Conservation (phyloP, 2,888 invertebrate genomes). For the Corbicula japonica region DNA sequence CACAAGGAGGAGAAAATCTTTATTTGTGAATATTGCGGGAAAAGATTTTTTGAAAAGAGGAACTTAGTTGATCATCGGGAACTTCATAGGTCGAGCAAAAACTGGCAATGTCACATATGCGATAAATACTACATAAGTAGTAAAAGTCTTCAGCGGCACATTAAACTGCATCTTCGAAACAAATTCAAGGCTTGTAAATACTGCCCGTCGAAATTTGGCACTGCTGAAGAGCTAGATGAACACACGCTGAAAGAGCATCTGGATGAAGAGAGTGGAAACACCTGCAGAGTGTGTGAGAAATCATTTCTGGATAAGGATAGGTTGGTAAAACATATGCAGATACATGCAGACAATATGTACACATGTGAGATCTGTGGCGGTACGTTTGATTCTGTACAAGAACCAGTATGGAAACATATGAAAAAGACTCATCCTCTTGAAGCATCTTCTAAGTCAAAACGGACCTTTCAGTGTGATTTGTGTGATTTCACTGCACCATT, state of each 20-base stretch:
- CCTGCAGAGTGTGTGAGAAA: conserved; percentile 44
- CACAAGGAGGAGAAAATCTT: conserved; percentile 56
- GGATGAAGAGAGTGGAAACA: conserved; percentile 18
- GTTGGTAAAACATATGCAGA: conserved; percentile 51
- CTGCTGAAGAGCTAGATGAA: conserved; percentile 34
- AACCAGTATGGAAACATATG: conserved; percentile 56
- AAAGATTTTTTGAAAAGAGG: conserved; percentile 60
- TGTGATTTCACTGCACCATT: conserved; percentile 49
- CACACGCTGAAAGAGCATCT: conserved; percentile 45
- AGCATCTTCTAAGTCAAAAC: conserved; percentile 22
- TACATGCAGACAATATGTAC: conserved; percentile 45
- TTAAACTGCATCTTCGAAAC: conserved; percentile 50
- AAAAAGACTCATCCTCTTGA: conserved; percentile 51
- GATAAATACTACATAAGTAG: conserved; percentile 48
- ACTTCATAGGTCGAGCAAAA: conserved; percentile 39
- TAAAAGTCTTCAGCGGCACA: conserved; percentile 57
- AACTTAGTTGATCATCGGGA: conserved; percentile 57
- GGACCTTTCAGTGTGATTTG: conserved; percentile 45
- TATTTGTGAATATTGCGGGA: conserved; percentile 53
- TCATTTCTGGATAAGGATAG: conserved; percentile 32
- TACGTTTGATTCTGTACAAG: conserved; percentile 32
- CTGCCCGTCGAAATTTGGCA: conserved; percentile 51
- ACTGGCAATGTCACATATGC: conserved; percentile 54
- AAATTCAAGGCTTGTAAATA: conserved; percentile 40
- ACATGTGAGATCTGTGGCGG: conserved; percentile 38